Evolutionary conservation across 2,113 vertebrate species (phyloP), one percentile per base, ranked within the genome.

Genomic region (Engystomops pustulosus): DNA sequence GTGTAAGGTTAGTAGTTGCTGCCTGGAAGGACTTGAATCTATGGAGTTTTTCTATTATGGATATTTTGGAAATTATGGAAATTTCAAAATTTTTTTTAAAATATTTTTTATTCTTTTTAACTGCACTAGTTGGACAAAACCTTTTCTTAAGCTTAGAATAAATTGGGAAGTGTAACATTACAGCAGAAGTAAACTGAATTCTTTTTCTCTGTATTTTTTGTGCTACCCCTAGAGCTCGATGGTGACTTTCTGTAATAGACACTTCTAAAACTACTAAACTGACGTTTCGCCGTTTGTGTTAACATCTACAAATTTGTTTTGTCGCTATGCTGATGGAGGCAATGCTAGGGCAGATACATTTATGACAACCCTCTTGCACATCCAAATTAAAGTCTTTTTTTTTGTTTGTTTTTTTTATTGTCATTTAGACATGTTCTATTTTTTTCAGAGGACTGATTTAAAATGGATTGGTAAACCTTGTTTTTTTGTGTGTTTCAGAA

Each of bases 251-350:
- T 1, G 10, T 65, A 8, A 85, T 83, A 85, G 62, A 0, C n/a
- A 62, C 85, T 90, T 65, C 68, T 82, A 86, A 86, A 89, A 85
- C 53, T 27, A 78, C 84, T 88, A 88, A 86, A 91, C 90, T 82
- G 90, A 91, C 91, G 91, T 93, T 93, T 91, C 17, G 89, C 88
- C 90, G 84, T 85, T 86, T 79, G 83, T 83, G 87, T 92, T 92
- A 92, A 86, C 90, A 91, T 93, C 91, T 92, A 86, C 86, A 89
- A 87, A 89, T 91, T 85, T 81, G 58, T 90, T 93, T 90, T 88
- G 87, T 77, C 80, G 84, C 80, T 69, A 51, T 5, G 12, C 86
- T 88, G 67, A 86, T 83, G 75, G 81, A 68, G 23, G 58, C 23
- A 65, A 30, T 45, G 55, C 77, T 55, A 8, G 20, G 75, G 27